Evolutionary conservation across 2,797 vertebrate genomes (phyloP).

Genomic region (Hirundo rustica): DNA sequence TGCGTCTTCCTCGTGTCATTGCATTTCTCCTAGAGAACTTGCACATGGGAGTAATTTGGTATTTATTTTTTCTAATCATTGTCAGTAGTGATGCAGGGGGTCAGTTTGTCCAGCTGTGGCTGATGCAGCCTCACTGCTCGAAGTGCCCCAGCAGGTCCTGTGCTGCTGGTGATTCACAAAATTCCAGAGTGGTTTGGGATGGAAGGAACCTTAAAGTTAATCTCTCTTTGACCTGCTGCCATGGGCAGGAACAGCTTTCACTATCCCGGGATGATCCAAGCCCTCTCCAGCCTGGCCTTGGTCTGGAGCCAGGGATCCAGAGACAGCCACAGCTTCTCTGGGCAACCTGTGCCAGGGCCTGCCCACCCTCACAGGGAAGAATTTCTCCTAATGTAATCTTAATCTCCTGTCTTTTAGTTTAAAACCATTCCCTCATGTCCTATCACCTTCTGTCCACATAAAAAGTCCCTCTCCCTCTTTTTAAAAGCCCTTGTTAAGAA

Average conservation of each 20-base stretch:
- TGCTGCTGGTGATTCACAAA: background rate
- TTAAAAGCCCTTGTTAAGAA: background rate
- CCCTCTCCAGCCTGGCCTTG: fast-evolving
- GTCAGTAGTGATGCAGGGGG: background rate
- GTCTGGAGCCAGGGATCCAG: background rate
- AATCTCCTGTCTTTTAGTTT: background rate
- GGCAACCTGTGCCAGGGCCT: background rate
- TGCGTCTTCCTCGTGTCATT: background rate
- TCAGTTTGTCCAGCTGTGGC: background rate
- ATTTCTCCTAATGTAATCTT: background rate
- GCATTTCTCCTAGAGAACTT: background rate
- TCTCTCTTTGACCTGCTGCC: background rate
- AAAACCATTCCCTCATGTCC: background rate
- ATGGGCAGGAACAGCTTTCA: background rate
- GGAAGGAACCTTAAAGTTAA: background rate
- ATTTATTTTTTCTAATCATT: background rate
- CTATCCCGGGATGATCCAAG: fast-evolving
- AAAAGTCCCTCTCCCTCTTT: background rate
- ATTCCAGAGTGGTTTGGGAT: background rate
- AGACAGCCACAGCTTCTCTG: background rate
- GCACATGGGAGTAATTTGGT: background rate
- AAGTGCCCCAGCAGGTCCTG: background rate
- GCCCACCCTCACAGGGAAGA: fast-evolving
- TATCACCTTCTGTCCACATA: background rate
- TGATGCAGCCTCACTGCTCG: background rate